Conservation (phyloP, 37 sponge, comb jelly and placozoan species). For the Agelas oroides region DNA sequence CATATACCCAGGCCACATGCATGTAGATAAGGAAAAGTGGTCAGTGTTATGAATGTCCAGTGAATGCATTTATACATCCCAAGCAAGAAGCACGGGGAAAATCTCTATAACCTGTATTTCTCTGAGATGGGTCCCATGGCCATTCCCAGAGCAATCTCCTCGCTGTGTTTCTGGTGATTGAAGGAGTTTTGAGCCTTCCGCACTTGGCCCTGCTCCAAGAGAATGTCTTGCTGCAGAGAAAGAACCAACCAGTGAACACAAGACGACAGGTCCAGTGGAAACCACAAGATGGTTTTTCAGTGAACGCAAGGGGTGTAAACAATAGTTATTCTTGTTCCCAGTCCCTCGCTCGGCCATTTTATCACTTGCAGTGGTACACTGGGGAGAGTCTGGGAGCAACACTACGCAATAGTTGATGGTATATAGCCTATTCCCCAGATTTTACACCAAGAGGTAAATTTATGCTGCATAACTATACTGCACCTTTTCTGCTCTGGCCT, state of each 20-base stretch:
- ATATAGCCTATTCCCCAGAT: too few relatives aligned
- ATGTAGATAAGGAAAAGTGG: too few relatives aligned
- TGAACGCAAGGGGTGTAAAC: background rate
- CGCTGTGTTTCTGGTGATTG: constrained; percentile 35
- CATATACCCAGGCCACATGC: too few relatives aligned
- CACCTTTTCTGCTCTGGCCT: constrained; percentile 19
- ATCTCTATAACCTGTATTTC: constrained; percentile 57
- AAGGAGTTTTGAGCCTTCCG: constrained; percentile 41
- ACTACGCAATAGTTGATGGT: too few relatives aligned
- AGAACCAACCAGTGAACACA: background rate
- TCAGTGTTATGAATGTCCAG: background rate
- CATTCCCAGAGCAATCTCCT: constrained; percentile 64
- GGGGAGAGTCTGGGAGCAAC: too few relatives aligned
- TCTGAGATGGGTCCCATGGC: constrained; percentile 62
- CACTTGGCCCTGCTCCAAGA: constrained; percentile 54
- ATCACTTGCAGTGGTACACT: too few relatives aligned
- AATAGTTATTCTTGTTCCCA: background rate
- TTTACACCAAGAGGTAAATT: too few relatives aligned
- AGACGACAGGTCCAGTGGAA: background rate
- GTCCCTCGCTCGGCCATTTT: too few relatives aligned
- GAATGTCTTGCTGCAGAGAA: constrained; percentile 26
- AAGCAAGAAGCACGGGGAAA: background rate
- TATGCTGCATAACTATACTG: too few relatives aligned
- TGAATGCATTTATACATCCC: background rate
- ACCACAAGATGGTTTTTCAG: background rate